phyloP scores from a whole-genome alignment of 2,888 invertebrate genomes.

The Hedychridium roseum region DNA sequence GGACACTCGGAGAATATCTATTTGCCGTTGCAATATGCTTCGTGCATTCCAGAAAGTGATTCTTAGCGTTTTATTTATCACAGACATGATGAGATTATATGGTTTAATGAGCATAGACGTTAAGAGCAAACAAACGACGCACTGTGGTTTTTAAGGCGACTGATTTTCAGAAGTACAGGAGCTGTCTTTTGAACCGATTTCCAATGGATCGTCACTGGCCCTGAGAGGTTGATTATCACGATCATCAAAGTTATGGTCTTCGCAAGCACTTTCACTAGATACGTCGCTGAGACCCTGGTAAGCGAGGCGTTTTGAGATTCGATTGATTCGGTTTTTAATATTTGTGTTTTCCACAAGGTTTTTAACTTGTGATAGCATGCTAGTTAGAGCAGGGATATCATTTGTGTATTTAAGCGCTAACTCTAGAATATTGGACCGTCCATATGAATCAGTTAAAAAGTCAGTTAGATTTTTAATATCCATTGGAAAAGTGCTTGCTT shows the following conservation, averaged over 20 bases:
- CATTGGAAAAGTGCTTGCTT: background rate
- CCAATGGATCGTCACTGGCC: background rate
- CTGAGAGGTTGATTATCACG: background rate
- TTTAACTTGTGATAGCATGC: background rate
- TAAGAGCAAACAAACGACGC: background rate
- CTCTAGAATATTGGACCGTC: background rate
- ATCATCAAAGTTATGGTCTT: background rate
- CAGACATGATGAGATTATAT: too few relatives aligned
- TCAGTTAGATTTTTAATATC: background rate
- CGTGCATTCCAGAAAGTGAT: background rate
- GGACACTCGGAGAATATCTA: slow-evolving; percentile 11
- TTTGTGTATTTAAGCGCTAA: background rate
- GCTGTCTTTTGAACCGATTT: background rate
- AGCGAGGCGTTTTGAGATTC: background rate
- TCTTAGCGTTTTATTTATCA: background rate
- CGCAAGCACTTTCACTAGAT: background rate
- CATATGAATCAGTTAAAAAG: background rate
- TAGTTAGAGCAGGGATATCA: background rate
- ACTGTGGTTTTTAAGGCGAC: background rate
- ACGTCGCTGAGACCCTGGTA: background rate
- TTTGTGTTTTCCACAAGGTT: background rate
- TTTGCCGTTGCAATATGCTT: background rate
- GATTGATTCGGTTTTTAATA: background rate
- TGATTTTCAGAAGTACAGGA: background rate
- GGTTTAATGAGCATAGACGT: background rate